A percentile compares a stretch with the other conserved stretches of the same genome.
These are phyloP conservation scores for Platorchestia sp. DNA, from an alignment of 1,140 invertebrate species.

Conservation along the genomic window DNA sequence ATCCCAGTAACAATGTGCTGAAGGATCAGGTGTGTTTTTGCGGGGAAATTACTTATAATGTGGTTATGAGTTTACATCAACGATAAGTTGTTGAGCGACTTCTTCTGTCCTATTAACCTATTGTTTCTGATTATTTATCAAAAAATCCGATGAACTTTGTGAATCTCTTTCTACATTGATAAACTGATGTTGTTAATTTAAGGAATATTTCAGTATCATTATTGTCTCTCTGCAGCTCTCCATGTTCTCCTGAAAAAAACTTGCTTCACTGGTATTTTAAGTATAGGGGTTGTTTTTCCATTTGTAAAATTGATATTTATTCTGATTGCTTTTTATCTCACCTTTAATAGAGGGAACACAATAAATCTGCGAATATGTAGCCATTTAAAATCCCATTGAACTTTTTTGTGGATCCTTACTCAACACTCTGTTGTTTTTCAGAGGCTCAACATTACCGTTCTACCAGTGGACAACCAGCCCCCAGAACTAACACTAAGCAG, in stretches of 20 bases:
- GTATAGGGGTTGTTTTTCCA: no score
- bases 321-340: neutral
- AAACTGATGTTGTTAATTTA: no score
- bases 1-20: conserved; percentile 71
- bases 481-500: conserved; percentile 61
- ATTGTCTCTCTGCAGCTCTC: no score
- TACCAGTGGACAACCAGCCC: conserved; percentile 70
- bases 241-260: no score
- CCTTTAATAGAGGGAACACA: neutral
- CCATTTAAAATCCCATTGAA: neutral
- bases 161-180: no score
- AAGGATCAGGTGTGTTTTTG: conserved; percentile 63
- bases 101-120: neutral
- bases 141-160: no score
- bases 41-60: neutral
- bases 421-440: neutral
- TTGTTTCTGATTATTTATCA: no score
- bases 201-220: no score
- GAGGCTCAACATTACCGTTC: conserved; percentile 70
- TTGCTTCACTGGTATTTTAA: no score
- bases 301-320: no score
- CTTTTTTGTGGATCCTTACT: neutral
- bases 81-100: neutral
- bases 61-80: neutral
- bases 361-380: neutral